Evolutionary conservation across 2,113 vertebrate species (phyloP).

Genomic region (Taxidea taxus): DNA sequence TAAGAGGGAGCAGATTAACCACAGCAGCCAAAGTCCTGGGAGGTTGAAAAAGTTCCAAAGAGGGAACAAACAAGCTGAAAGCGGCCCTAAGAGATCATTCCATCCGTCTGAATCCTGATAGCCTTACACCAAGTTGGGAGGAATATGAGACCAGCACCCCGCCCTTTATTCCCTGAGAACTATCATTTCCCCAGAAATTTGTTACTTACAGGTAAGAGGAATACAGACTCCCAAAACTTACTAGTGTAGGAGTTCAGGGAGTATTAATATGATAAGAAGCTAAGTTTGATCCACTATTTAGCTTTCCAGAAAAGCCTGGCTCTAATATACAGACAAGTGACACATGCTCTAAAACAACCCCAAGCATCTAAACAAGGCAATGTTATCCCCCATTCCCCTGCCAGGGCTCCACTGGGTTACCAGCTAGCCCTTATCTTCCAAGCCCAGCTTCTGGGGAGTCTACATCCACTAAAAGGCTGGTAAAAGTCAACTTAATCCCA

Average conservation of each 20-base stretch:
- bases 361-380: constrained; percentile 43
- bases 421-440: neutral
- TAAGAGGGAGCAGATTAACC: neutral
- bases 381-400: neutral
- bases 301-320: constrained; percentile 13
- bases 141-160: neutral
- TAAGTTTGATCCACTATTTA: neutral
- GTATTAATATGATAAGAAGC: neutral
- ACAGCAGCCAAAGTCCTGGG: neutral
- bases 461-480: neutral
- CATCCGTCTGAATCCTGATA: neutral
- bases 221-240: neutral
- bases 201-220: neutral
- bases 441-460: neutral
- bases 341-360: constrained; percentile 31
- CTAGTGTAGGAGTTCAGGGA: neutral
- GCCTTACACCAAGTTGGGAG: neutral
- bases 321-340: neutral
- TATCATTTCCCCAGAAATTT: neutral
- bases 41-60: neutral
- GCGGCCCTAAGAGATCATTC: too few relatives aligned
- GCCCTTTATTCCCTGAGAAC: neutral
- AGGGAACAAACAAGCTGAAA: neutral
- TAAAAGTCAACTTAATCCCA: neutral
- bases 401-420: neutral